These are phyloP conservation scores for Tragulus kanchil DNA, from an alignment of 2,113 vertebrate genomes.

Conservation along the genomic window DNA sequence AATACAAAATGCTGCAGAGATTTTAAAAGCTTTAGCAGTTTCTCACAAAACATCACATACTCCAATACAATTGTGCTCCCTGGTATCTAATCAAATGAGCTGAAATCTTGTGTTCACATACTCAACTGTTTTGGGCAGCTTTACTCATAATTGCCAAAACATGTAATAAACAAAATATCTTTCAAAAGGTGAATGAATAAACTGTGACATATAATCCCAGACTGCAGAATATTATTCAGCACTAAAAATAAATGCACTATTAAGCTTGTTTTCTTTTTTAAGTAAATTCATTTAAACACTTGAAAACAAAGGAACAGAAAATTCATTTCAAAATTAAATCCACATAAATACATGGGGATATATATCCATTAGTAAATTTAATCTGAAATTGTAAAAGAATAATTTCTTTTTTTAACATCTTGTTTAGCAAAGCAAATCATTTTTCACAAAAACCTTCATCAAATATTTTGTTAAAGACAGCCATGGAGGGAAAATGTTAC, in stretches of 20 bases:
- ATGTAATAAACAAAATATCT: neutral
- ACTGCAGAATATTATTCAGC: neutral
- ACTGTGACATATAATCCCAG: neutral
- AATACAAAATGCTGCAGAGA: neutral
- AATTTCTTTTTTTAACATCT: neutral
- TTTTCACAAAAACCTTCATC: neutral
- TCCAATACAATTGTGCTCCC: neutral
- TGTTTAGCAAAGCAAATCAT: neutral
- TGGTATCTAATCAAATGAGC: neutral
- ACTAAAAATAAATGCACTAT: neutral
- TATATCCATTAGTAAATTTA: neutral
- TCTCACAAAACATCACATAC: neutral
- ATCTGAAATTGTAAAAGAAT: neutral
- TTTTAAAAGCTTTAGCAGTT: neutral
- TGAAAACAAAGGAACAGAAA: neutral
- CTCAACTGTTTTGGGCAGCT: neutral
- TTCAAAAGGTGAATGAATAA: neutral
- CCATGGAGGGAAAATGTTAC: neutral
- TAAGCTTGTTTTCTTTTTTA: neutral
- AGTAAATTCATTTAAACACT: neutral
- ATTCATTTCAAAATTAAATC: neutral
- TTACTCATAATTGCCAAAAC: neutral
- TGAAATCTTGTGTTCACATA: neutral
- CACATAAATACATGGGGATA: neutral
- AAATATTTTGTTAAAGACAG: neutral